phyloP scores from a whole-genome alignment of 2,888 invertebrate species.

The Nymphalis c-album region DNA sequence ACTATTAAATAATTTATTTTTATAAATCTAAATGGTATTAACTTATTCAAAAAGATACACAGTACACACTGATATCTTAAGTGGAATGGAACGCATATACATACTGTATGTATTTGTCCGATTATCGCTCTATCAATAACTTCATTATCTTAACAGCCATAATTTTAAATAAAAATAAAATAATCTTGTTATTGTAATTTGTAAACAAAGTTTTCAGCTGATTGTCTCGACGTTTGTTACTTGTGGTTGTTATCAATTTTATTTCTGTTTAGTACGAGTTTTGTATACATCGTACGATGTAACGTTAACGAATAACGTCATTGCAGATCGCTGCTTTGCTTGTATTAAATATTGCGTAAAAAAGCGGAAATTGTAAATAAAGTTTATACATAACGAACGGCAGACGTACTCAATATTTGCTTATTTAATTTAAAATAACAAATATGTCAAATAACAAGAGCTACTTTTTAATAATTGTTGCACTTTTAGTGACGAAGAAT shows the following conservation, averaged over 20 bases:
- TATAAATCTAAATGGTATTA: no score
- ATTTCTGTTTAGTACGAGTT: constrained; percentile 36
- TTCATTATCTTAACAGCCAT: background rate
- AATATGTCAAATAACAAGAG: constrained; percentile 58
- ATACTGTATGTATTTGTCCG: no score
- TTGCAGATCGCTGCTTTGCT: constrained; percentile 6
- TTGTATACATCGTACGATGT: constrained; percentile 38
- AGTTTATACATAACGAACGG: constrained; percentile 18
- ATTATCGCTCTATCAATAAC: no score
- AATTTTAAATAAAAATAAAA: constrained; percentile 20
- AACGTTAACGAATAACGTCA: constrained; percentile 32
- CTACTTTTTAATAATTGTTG: constrained; percentile 49
- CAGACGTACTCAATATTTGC: constrained; percentile 13
- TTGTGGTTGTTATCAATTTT: constrained; percentile 44
- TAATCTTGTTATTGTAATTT: constrained; percentile 42
- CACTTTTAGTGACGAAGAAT: constrained; percentile 56
- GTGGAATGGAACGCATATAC: no score
- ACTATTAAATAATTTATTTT: no score
- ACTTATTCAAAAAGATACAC: no score
- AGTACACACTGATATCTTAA: no score
- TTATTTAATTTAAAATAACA: constrained; percentile 21
- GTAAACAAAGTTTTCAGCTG: constrained; percentile 43
- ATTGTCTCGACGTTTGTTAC: constrained; percentile 39
- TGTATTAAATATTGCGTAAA: constrained; percentile 36
- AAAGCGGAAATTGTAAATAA: constrained; percentile 29